Percentiles rank a stretch among this genome's conserved stretches.
phyloP scores from a whole-genome alignment of 1,140 invertebrate genomes.

The Melanaphis sacchari region DNA sequence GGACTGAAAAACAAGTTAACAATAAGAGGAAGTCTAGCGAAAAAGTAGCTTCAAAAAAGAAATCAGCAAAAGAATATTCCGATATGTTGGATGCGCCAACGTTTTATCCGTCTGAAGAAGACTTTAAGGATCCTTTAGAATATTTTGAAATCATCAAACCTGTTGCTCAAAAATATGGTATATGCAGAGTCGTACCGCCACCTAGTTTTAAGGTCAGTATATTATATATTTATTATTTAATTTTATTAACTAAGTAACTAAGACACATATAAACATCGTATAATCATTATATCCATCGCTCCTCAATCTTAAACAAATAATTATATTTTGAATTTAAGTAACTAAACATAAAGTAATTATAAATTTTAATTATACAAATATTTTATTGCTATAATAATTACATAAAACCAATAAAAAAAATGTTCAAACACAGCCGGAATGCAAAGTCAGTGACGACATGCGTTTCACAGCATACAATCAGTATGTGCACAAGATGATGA shows the following conservation, averaged over 20 bases:
- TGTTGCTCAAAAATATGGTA: slow-evolving; percentile 81
- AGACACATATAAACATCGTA: too few relatives aligned
- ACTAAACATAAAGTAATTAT: too few relatives aligned
- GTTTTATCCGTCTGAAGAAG: slow-evolving; percentile 82
- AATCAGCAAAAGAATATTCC: slow-evolving; percentile 64
- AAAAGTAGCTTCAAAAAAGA: not conserved
- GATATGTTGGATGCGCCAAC: slow-evolving; percentile 81
- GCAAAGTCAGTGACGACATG: slow-evolving; percentile 84
- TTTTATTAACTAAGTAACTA: too few relatives aligned
- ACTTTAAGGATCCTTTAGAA: slow-evolving; percentile 88
- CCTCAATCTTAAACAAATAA: too few relatives aligned
- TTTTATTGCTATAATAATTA: not conserved
- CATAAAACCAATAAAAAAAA: not conserved
- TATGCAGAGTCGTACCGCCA: slow-evolving; percentile 90
- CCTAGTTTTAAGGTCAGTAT: slow-evolving; percentile 75
- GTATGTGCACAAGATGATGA: slow-evolving; percentile 87
- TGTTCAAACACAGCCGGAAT: slow-evolving; percentile 71
- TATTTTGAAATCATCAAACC: slow-evolving; percentile 86
- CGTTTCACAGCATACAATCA: slow-evolving; percentile 90
- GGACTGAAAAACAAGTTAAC: slow-evolving; percentile 52
- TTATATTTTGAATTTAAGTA: too few relatives aligned
- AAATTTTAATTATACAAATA: too few relatives aligned
- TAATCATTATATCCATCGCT: too few relatives aligned
- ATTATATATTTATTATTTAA: not conserved
- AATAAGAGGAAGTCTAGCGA: slow-evolving; percentile 31